These are phyloP conservation scores for Abramis brama DNA, from an alignment of 2,113 vertebrate genomes.

Conservation along the genomic window DNA sequence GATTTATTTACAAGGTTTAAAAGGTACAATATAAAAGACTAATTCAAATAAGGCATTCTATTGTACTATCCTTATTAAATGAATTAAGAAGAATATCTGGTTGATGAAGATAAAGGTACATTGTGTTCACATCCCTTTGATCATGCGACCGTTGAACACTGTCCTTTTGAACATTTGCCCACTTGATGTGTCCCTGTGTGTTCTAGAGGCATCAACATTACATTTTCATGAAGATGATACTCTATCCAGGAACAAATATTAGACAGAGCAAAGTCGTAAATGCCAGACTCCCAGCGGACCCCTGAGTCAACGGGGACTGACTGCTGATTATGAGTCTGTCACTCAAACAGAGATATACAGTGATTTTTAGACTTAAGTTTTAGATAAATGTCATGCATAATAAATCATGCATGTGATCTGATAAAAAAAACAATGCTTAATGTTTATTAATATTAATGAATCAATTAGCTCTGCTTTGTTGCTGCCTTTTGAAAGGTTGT, in stretches of 20 bases:
- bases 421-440: background rate
- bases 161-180: background rate
- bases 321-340: too few species aligned
- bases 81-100: background rate
- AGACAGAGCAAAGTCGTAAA: too few species aligned
- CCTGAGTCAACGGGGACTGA: too few species aligned
- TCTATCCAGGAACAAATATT: too few species aligned
- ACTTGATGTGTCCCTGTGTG: background rate
- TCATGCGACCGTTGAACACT: background rate
- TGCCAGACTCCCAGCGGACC: too few species aligned
- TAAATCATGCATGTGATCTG: too few species aligned
- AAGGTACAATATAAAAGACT: background rate
- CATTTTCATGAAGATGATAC: too few species aligned
- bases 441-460: slow-evolving; percentile 2
- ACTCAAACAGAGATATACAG: too few species aligned
- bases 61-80: background rate
- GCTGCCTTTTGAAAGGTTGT: background rate
- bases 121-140: slow-evolving; percentile 22
- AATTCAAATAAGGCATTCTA: background rate
- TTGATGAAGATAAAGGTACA: background rate
- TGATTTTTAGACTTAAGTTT: too few species aligned
- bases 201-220: background rate
- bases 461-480: background rate
- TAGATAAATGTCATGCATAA: too few species aligned
- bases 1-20: too few species aligned